Conservation (phyloP, 2,797 vertebrate genomes). For the Sarcophilus harrisii region DNA sequence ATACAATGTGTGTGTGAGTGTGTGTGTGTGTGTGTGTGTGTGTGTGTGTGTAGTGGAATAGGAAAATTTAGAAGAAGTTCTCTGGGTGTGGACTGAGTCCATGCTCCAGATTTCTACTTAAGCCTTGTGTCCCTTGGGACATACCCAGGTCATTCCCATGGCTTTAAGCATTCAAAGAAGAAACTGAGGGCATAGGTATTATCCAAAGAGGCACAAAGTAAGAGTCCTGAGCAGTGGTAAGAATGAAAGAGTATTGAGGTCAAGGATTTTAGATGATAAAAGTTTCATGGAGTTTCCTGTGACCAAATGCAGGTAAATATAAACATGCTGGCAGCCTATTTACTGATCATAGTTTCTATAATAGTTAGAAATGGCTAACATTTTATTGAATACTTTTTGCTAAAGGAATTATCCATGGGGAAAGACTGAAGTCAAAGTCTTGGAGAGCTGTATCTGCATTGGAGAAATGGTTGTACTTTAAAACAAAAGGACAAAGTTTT, state of each 20-base stretch:
- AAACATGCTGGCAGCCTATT: neutral
- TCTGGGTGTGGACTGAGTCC: neutral
- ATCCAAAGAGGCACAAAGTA: neutral
- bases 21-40: neutral
- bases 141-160: neutral
- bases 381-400: neutral
- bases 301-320: neutral
- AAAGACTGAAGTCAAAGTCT: neutral
- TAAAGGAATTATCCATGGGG: neutral
- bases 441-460: neutral
- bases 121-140: neutral
- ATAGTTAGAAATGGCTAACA: neutral
- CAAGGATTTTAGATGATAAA: neutral
- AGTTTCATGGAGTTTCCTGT: neutral
- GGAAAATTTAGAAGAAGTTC: neutral
- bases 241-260: neutral
- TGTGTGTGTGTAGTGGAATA: neutral
- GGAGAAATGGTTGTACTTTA: neutral
- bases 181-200: neutral
- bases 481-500: neutral
- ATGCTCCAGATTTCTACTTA: neutral
- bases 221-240: neutral
- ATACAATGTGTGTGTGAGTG: neutral
- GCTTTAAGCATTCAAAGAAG: neutral
- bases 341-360: neutral